These are phyloP conservation scores for Pseudomugil tenellus DNA, from an alignment of 2,797 vertebrate species.

Conservation along the genomic window DNA sequence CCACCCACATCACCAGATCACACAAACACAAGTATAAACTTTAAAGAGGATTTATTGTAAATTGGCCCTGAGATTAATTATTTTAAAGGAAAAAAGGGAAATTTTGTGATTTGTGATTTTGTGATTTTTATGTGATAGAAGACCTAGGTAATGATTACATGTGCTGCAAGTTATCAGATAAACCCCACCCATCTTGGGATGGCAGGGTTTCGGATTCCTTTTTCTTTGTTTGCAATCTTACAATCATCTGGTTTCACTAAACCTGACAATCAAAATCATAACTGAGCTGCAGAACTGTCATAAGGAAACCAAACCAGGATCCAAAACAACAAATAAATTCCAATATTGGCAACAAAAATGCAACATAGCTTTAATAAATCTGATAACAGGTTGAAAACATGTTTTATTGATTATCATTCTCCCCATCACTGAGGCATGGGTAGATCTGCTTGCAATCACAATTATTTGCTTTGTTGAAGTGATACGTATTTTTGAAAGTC, in stretches of 20 bases:
- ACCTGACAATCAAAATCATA: neutral
- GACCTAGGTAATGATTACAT: neutral
- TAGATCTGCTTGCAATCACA: neutral
- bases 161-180: neutral
- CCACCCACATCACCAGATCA: constrained; percentile 10
- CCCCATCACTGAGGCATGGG: neutral
- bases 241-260: neutral
- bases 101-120: no score
- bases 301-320: neutral
- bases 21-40: constrained; percentile 2
- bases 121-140: neutral
- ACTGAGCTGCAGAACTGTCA: neutral
- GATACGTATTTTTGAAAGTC: neutral
- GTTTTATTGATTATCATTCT: neutral
- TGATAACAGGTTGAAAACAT: neutral
- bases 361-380: neutral
- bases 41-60: constrained; percentile 17
- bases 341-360: neutral
- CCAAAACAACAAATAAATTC: neutral
- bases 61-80: constrained; percentile 19
- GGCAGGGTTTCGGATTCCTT: no score
- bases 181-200: no score
- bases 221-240: neutral
- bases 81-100: neutral
- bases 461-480: neutral